Base-by-base conservation (phyloP, 2,113 vertebrate species). In the Prochilodus magdalenae region DNA sequence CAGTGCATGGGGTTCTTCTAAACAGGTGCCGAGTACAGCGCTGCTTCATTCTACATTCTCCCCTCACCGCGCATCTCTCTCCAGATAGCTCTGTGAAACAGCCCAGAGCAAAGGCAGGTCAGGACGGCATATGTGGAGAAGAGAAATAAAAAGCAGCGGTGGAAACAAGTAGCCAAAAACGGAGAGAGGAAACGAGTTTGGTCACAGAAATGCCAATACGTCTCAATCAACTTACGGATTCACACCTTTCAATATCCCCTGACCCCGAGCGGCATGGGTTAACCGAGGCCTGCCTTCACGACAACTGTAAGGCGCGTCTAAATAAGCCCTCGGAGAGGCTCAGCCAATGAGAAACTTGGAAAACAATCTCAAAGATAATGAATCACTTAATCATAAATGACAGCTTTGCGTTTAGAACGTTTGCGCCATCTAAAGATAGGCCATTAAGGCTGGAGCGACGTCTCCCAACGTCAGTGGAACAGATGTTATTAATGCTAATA, bases 351-450 rank as follows among this genome's bases (percentile, higher is more conserved):
- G 29, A 59, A 82, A 82, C 57, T 77, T 73, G n/a, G 47, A 77
- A 51, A 63, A 51, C 75, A 86, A 85, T 86, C 86, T 85, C 70
- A 63, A 73, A 89, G 88, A 90, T 93, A 93, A 91, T 93, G 90
- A 93, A 90, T 90, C 89, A 88, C 89, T 91, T 93, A 90, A 89
- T 91, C 91, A 92, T 92, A 93, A 92, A 92, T 92, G 92, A 92
- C 92, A 92, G 92, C 89, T 92, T 87, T 29, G 55, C 51, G 44
- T 65, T 76, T 80, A 30, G 55, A 69, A 73, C 57, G 60, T 80
- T 83, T 74, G 55, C 57, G 5, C 67, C 71, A 73, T 65, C 71
- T 84, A 77, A 86, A 84, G 91, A 93, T 91, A 88, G 90, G 87
- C 91, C 91, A 92, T 92, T 93, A 93, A 89, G 88, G 86, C 90